phyloP scores from a whole-genome alignment of 2,888 invertebrate genomes.

The Epirrhoe tristata region DNA sequence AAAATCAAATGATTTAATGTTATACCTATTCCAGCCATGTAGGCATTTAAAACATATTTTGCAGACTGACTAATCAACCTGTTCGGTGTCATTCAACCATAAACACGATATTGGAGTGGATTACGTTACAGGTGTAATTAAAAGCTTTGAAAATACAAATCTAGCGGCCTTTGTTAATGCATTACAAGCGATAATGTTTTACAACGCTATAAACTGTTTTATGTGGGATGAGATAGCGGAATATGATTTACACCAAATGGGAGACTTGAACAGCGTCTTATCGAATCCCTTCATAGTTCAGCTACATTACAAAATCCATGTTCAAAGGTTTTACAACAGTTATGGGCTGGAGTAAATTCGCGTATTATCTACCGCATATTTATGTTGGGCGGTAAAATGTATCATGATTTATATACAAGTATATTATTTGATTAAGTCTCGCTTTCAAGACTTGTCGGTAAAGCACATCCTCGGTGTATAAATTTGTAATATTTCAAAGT shows the following conservation, averaged over 20 bases:
- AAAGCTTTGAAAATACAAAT: slow-evolving; percentile 47
- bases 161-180: slow-evolving; percentile 50
- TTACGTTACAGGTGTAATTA: slow-evolving; percentile 35
- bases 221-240: slow-evolving; percentile 53
- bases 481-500: slow-evolving; percentile 40
- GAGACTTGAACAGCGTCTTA: slow-evolving; percentile 50
- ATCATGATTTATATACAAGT: slow-evolving; percentile 34
- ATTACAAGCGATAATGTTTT: slow-evolving; percentile 51
- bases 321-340: slow-evolving; percentile 37
- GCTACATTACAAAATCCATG: slow-evolving; percentile 43
- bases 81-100: slow-evolving; percentile 43
- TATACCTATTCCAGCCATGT: slow-evolving; percentile 31
- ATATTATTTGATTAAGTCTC: slow-evolving; percentile 29
- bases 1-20: slow-evolving; percentile 44
- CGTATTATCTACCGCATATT: slow-evolving; percentile 33
- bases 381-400: slow-evolving; percentile 40
- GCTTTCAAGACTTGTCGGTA: slow-evolving; percentile 20
- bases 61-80: slow-evolving; percentile 40
- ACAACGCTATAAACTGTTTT: slow-evolving; percentile 55
- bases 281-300: slow-evolving; percentile 43
- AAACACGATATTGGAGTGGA: slow-evolving; percentile 40
- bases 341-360: slow-evolving; percentile 22
- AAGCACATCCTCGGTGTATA: slow-evolving; percentile 38
- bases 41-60: slow-evolving; percentile 38
- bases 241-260: slow-evolving; percentile 47